These are phyloP conservation scores for Plusia festucae DNA, from an alignment of 2,888 invertebrate species.

Conservation along the genomic window DNA sequence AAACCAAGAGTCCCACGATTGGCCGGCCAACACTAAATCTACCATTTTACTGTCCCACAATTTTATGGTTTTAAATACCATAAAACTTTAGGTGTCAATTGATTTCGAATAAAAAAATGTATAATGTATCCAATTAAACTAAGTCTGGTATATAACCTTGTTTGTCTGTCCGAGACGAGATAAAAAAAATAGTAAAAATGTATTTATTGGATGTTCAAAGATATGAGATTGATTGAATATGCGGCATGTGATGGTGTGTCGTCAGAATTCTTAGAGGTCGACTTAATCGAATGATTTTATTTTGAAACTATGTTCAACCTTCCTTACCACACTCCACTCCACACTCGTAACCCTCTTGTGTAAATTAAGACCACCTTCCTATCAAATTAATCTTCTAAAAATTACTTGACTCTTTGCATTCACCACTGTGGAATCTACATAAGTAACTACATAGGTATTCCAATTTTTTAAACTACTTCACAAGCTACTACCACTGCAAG, in stretches of 20 bases:
- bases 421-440: too few relatives aligned
- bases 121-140: conserved; percentile 62
- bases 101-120: conserved; percentile 65
- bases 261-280: background rate
- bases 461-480: too few relatives aligned
- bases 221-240: conserved; percentile 15
- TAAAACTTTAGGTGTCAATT: conserved; percentile 86
- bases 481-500: too few relatives aligned
- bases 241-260: background rate
- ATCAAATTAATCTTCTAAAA: too few relatives aligned
- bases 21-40: conserved; percentile 78
- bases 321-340: too few relatives aligned
- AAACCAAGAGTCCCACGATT: conserved; percentile 80
- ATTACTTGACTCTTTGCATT: background rate
- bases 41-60: conserved; percentile 73
- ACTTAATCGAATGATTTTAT: too few relatives aligned
- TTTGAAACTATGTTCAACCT: too few relatives aligned
- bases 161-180: conserved; percentile 33
- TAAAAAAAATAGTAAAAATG: conserved; percentile 32
- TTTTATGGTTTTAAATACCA: conserved; percentile 72
- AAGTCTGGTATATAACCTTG: conserved; percentile 42
- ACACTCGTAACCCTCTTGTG: too few relatives aligned
- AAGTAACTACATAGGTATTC: too few relatives aligned
- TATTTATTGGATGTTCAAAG: conserved; percentile 16
- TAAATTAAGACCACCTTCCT: too few relatives aligned